Conservation (phyloP, 2,113 vertebrate species). For the Rhagologus leucostigma region DNA sequence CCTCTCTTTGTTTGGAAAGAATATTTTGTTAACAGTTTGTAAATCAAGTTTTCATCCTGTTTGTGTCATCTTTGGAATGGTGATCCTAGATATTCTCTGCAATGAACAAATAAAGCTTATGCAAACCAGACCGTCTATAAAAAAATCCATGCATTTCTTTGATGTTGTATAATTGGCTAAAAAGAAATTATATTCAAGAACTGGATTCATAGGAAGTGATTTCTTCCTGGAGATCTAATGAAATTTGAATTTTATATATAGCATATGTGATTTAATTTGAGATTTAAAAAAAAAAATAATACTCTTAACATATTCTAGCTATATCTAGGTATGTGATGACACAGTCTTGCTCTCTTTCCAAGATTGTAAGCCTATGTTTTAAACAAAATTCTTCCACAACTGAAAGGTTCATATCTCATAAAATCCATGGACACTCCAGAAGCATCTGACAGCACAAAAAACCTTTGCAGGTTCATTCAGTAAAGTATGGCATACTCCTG, state of each 20-base stretch:
- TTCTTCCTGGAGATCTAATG: not conserved
- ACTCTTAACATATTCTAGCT: not conserved
- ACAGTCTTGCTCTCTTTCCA: not conserved
- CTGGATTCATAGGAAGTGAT: not conserved
- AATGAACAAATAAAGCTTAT: not conserved
- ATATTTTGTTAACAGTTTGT: not conserved
- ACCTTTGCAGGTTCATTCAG: not conserved
- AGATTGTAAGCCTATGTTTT: not conserved
- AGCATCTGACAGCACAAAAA: not conserved
- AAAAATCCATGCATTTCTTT: not conserved
- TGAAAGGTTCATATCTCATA: not conserved
- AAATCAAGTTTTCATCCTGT: not conserved
- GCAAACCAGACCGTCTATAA: not conserved
- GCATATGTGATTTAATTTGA: not conserved
- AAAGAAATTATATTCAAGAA: not conserved
- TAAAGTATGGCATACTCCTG: not conserved
- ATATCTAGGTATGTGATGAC: not conserved
- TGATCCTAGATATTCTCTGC: not conserved
- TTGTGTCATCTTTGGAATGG: not conserved
- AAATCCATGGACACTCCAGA: not conserved
- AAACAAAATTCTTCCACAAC: not conserved
- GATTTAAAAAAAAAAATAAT: not conserved
- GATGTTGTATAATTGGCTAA: not conserved
- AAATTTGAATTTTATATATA: conserved; percentile 4
- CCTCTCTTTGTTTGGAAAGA: not conserved